phyloP scores from a whole-genome alignment of 1,140 invertebrate species.

The Lasaia peninsularis region DNA sequence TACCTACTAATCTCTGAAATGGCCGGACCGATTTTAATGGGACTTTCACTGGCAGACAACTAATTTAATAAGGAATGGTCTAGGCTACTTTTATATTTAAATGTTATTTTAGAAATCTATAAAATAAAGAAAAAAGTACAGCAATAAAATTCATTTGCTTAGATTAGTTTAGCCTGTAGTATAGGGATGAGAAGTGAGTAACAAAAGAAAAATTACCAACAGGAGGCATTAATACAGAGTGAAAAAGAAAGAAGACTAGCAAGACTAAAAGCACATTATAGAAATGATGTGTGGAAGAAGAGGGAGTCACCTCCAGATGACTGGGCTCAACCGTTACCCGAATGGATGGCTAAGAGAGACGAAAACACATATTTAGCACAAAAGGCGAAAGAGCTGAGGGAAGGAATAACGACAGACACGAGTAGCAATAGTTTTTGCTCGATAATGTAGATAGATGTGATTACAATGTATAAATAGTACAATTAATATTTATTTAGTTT shows the following conservation, averaged over 20 bases:
- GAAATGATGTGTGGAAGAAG: slow-evolving; percentile 88
- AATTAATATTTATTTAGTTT: slow-evolving; percentile 9
- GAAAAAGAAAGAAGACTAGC: slow-evolving; percentile 81
- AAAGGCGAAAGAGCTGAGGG: slow-evolving; percentile 81
- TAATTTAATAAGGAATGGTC: no score
- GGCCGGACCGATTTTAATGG: no score
- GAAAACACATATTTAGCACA: slow-evolving; percentile 81
- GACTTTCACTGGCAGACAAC: no score
- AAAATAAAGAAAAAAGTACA: no score
- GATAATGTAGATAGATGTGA: slow-evolving; percentile 52
- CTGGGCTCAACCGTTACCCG: slow-evolving; percentile 88
- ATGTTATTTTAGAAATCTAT: no score
- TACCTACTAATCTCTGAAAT: no score
- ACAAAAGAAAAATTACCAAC: slow-evolving; percentile 18
- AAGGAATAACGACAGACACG: slow-evolving; percentile 53
- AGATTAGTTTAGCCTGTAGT: no score
- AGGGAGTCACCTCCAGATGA: slow-evolving; percentile 85
- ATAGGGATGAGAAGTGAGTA: no score
- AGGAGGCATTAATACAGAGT: slow-evolving; percentile 84
- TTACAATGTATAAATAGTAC: slow-evolving; percentile 12
- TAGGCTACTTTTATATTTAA: no score
- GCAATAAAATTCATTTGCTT: no score
- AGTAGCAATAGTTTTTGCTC: slow-evolving; percentile 43
- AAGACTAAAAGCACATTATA: slow-evolving; percentile 81
- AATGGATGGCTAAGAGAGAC: slow-evolving; percentile 83